Evolutionary conservation across 2,113 vertebrate species (phyloP), one percentile per base, ranked within the genome.

Genomic region (Suncus etruscus): DNA sequence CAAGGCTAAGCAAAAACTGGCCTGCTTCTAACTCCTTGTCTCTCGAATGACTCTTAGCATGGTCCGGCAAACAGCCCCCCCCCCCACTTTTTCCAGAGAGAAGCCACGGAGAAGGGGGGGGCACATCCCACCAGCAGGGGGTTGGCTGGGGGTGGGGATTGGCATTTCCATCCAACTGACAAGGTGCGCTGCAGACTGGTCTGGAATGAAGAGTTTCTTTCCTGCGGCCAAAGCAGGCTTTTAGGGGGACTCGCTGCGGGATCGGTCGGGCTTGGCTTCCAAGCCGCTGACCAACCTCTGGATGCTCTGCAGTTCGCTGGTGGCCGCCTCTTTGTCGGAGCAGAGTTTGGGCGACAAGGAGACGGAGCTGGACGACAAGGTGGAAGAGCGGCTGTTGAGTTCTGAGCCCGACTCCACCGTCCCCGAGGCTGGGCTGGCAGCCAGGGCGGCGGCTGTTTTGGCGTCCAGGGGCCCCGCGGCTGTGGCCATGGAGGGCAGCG

Each of bases 211-310:
- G 88, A 87, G 73, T 58, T 73, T 31, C 39, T 18, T 11, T 14
- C 51, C 22, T 14, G 86, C 82, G 86, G 63, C 45, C 45, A 58
- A 20, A 32, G 58, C 58, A 20, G 58, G 54, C 9, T 20, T 4
- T 70, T 98, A 99, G 0, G 99, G 99, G 95, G 99, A 99, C 25
- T 97, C 98, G 89, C 99, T 99, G 96, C 98, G 97, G 69, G 98
- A 96, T 97, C 99, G 97, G 98, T 99, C 99, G 51, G 98, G 98
- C 95, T 98, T 99, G 48, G 98, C 98, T 39, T 99, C 99, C 65
- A 99, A 98, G 97, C 99, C 99, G 1, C 99, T 99, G 96, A 99
- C 99, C 95, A 99, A 95, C 81, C 99, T 98, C 97, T 99, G 99
- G 97, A 99, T 99, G 96, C 98, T 99, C 88, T 99, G 99, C 77